Conservation (phyloP, 2,888 invertebrate species). For the Luperina nickerlii region DNA sequence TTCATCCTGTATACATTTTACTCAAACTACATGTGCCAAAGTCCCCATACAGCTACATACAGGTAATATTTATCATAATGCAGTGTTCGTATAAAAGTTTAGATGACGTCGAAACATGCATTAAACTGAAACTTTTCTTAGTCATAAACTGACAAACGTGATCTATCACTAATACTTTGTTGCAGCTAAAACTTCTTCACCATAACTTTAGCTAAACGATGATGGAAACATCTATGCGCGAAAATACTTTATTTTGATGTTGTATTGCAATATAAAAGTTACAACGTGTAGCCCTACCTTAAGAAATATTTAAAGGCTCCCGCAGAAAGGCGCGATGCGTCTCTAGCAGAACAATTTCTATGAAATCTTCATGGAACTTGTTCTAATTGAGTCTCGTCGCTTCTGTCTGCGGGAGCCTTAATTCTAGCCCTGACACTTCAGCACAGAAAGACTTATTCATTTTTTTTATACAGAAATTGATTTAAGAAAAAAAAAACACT, state of each 20-base stretch:
- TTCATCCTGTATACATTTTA: background rate
- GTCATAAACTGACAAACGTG: slow-evolving; percentile 38
- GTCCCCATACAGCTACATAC: too few relatives aligned
- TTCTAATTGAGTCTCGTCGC: background rate
- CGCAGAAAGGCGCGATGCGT: background rate
- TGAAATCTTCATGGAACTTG: background rate
- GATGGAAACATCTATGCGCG: slow-evolving; percentile 9
- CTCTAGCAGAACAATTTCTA: background rate
- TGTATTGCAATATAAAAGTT: background rate
- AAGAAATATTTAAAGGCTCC: background rate
- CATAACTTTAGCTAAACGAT: slow-evolving; percentile 25
- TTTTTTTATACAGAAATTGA: background rate
- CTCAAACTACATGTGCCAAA: background rate
- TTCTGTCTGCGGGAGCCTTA: background rate
- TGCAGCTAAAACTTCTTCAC: slow-evolving; percentile 32
- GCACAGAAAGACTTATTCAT: background rate
- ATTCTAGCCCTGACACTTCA: background rate
- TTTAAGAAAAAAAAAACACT: background rate
- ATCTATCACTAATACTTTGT: slow-evolving; percentile 51
- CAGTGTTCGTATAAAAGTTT: slow-evolving; percentile 19
- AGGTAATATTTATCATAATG: slow-evolving; percentile 2
- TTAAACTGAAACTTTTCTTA: slow-evolving; percentile 39
- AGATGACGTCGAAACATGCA: slow-evolving; percentile 17
- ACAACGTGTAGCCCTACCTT: too few relatives aligned
- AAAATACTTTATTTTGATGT: slow-evolving; percentile 16